phyloP scores from a whole-genome alignment of 2,113 vertebrate genomes.

The Mus pahari region DNA sequence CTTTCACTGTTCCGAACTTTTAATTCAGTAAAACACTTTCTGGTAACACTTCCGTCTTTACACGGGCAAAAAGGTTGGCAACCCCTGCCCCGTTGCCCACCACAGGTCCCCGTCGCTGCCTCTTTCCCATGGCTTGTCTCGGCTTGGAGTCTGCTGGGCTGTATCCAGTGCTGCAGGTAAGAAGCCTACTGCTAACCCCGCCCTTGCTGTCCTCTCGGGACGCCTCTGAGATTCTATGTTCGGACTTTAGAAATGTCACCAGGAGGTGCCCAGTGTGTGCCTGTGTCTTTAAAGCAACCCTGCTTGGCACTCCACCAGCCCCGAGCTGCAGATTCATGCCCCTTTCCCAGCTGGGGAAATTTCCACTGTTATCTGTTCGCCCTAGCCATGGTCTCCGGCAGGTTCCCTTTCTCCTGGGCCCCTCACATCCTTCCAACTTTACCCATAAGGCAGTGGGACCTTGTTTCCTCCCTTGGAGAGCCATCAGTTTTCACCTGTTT shows the following conservation, averaged over 20 bases:
- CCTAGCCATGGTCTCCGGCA: background rate
- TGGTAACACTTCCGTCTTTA: background rate
- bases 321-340: background rate
- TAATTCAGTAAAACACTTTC: background rate
- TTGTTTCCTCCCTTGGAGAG: background rate
- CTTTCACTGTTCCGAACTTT: background rate
- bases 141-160: background rate
- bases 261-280: background rate
- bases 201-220: background rate
- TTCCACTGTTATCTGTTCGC: background rate
- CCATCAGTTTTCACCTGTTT: background rate
- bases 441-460: background rate
- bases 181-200: background rate
- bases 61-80: background rate
- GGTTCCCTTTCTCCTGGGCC: background rate
- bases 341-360: background rate
- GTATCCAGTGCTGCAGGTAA: background rate
- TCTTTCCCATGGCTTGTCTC: no score
- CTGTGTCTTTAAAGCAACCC: conserved; percentile 8
- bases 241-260: background rate
- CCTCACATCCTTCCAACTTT: rapidly evolving
- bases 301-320: background rate
- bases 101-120: background rate
- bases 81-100: rapidly evolving
- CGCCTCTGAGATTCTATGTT: background rate